phyloP scores from a whole-genome alignment of 1,140 invertebrate species.

The Pteromalus puparum region DNA sequence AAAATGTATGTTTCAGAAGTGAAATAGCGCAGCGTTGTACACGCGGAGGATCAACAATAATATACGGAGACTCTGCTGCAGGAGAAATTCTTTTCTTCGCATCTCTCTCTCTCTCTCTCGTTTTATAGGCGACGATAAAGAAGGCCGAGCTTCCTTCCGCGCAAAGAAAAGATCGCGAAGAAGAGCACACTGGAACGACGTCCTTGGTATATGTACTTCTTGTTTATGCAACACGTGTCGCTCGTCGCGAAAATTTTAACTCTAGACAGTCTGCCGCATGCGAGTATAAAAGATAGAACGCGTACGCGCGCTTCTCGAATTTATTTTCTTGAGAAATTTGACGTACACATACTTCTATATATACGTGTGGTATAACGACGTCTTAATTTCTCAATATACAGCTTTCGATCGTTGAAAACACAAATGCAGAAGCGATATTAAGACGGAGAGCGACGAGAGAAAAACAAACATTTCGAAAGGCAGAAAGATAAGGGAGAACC shows the following conservation, averaged over 20 bases:
- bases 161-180: neutral
- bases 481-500: neutral
- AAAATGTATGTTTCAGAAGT: conserved; percentile 8
- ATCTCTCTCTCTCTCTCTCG: neutral
- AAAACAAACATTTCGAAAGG: neutral
- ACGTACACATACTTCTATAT: neutral
- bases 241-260: too few species aligned
- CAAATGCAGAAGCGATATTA: neutral
- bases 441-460: neutral
- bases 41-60: neutral
- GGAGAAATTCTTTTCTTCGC: neutral
- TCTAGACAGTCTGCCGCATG: too few species aligned
- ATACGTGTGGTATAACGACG: neutral
- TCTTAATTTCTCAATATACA: neutral
- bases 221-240: neutral
- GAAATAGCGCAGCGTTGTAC: neutral
- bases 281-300: too few species aligned
- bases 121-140: conserved; percentile 10
- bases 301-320: too few species aligned
- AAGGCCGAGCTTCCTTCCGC: neutral
- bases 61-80: neutral
- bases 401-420: neutral
- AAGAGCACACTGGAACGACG: neutral
- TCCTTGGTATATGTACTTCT: neutral
- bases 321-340: too few species aligned